A percentile compares a stretch with the other conserved stretches of the same genome.
phyloP scores from a whole-genome alignment of 2,797 vertebrate species.

The Myotis pilosus region DNA sequence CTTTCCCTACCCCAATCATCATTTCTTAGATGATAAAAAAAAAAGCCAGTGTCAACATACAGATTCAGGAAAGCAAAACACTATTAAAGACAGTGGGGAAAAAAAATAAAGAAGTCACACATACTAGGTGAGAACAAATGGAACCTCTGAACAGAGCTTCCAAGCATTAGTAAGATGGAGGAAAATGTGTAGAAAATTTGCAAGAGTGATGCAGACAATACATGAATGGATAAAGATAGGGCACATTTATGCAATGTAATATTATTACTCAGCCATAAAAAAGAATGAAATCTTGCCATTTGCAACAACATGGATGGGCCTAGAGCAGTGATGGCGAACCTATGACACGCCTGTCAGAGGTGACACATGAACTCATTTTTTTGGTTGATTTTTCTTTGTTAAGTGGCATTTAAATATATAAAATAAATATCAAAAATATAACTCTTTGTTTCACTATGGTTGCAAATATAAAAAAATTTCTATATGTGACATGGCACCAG shows the following conservation, averaged over 20 bases:
- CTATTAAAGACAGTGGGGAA: background rate
- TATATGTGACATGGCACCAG: too few relatives aligned
- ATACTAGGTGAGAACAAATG: background rate
- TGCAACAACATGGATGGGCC: background rate
- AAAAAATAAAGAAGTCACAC: background rate
- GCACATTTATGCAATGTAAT: background rate
- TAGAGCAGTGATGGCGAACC: background rate
- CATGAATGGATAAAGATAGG: background rate
- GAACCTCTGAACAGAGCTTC: background rate
- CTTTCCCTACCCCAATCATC: background rate
- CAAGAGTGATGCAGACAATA: background rate
- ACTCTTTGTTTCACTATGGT: too few relatives aligned
- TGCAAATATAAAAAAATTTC: too few relatives aligned
- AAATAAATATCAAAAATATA: too few relatives aligned
- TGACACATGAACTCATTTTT: too few relatives aligned
- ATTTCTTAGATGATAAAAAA: background rate
- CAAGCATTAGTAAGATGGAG: background rate
- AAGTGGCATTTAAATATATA: too few relatives aligned
- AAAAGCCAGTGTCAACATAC: background rate
- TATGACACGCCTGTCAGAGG: too few relatives aligned
- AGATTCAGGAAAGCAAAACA: background rate
- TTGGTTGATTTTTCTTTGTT: too few relatives aligned
- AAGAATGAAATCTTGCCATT: background rate
- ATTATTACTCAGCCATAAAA: background rate
- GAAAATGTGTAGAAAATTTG: background rate